These are phyloP conservation scores for Acleris literana DNA, from an alignment of 2,888 invertebrate species.

Conservation along the genomic window DNA sequence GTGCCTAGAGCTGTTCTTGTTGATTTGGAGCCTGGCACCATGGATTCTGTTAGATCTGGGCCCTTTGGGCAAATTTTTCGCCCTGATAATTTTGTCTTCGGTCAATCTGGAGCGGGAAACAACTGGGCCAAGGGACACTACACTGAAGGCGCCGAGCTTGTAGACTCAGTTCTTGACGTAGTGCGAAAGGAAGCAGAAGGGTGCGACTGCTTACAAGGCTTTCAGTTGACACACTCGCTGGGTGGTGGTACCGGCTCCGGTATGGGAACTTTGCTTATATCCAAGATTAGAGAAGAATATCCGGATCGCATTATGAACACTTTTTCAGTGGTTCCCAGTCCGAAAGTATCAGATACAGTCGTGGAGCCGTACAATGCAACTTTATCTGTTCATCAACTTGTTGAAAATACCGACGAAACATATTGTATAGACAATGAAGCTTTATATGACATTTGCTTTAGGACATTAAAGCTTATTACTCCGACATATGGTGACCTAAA, in stretches of 20 bases:
- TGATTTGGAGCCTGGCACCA: conserved; percentile 78
- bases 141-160: conserved; percentile 95
- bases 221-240: conserved; percentile 90
- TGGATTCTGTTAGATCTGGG: conserved; percentile 94
- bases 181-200: conserved; percentile 93
- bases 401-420: conserved; percentile 88
- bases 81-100: conserved; percentile 95
- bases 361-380: conserved; percentile 92
- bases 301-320: conserved; percentile 94
- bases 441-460: conserved; percentile 89
- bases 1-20: conserved; percentile 73
- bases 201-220: conserved; percentile 95
- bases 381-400: conserved; percentile 91
- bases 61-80: conserved; percentile 93
- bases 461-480: conserved; percentile 88
- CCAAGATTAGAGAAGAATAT: conserved; percentile 94
- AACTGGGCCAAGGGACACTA: conserved; percentile 90
- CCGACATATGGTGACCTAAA: conserved; percentile 92
- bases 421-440: conserved; percentile 90
- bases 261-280: conserved; percentile 87
- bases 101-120: conserved; percentile 75
- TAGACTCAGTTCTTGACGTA: conserved; percentile 92
- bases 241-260: conserved; percentile 81
- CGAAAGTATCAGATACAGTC: conserved; percentile 88
- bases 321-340: conserved; percentile 91